These are phyloP conservation scores for Chiridota heheva DNA, from an alignment of 35 echinoderm and acorn worm genomes.

Conservation along the genomic window DNA sequence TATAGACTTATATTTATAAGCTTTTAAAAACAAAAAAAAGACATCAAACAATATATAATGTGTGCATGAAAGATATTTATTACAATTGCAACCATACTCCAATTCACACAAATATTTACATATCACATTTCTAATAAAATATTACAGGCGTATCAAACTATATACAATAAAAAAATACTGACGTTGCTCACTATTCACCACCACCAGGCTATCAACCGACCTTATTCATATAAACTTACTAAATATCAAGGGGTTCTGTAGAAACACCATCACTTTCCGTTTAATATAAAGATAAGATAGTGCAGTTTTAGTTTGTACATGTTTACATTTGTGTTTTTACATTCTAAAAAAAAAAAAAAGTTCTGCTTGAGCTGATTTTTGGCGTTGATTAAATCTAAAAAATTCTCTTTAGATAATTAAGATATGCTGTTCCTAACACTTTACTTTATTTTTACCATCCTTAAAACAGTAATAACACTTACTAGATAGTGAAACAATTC, in stretches of 20 bases:
- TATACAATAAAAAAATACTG: too few relatives aligned
- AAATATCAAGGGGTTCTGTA: slow-evolving; percentile 45
- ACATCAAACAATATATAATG: not conserved
- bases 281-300: slow-evolving; percentile 65
- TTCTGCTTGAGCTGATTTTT: not conserved
- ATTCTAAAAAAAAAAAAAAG: slow-evolving; percentile 25
- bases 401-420: slow-evolving; percentile 20
- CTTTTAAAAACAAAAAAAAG: not conserved
- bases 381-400: slow-evolving; percentile 29
- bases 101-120: too few relatives aligned
- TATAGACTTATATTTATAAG: not conserved
- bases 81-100: too few relatives aligned
- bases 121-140: too few relatives aligned
- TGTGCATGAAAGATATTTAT: not conserved
- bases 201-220: not conserved
- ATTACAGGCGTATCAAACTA: too few relatives aligned
- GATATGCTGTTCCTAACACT: not conserved
- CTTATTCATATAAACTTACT: slow-evolving; percentile 1
- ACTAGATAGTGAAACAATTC: too few relatives aligned
- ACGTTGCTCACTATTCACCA: too few relatives aligned
- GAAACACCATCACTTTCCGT: slow-evolving; percentile 58
- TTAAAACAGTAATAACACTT: too few relatives aligned
- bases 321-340: slow-evolving; percentile 42
- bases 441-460: slow-evolving; percentile 27
- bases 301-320: slow-evolving; percentile 48